These are phyloP conservation scores for Sturmia bella DNA, from an alignment of 2,888 invertebrate genomes.

Conservation along the genomic window DNA sequence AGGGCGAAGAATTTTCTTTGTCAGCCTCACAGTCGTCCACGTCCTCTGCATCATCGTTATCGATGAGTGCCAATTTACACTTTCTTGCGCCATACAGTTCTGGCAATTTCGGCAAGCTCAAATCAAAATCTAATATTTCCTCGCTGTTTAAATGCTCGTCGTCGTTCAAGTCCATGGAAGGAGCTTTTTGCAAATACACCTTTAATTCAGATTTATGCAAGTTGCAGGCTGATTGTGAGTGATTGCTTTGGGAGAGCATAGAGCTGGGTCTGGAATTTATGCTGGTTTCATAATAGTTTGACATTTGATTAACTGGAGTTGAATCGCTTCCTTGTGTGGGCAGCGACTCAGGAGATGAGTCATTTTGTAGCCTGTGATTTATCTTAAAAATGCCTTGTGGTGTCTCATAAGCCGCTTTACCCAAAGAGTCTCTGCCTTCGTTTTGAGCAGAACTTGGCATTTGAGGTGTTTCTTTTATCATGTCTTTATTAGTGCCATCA, in stretches of 20 bases:
- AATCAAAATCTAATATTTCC: conserved; percentile 73
- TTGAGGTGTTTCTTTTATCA: conserved; percentile 65
- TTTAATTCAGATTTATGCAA: conserved; percentile 79
- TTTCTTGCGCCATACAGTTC: conserved; percentile 75
- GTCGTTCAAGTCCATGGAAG: conserved; percentile 76
- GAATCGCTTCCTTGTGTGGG: conserved; percentile 48
- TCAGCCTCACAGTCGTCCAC: conserved; percentile 71
- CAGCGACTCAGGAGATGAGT: conserved; percentile 38
- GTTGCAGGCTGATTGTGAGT: conserved; percentile 80
- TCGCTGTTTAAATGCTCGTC: conserved; percentile 68
- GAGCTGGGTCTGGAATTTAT: conserved; percentile 45
- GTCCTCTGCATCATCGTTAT: conserved; percentile 46
- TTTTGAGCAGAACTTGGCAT: not conserved
- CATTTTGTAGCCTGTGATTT: conserved; percentile 6
- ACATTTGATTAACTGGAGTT: conserved; percentile 68
- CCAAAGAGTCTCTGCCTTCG: conserved; percentile 5
- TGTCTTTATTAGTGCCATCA: conserved; percentile 70
- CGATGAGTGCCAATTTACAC: conserved; percentile 72
- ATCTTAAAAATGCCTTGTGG: conserved; percentile 9
- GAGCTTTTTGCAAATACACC: conserved; percentile 78
- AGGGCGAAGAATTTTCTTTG: conserved; percentile 76
- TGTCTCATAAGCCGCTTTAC: conserved; percentile 66
- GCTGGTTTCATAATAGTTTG: conserved; percentile 73
- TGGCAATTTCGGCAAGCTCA: conserved; percentile 75
- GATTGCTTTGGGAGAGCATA: conserved; percentile 73